A percentile compares a stretch with the other conserved stretches of the same genome.
These are phyloP conservation scores for Malurus melanocephalus DNA, from an alignment of 2,113 vertebrate species.

Conservation along the genomic window DNA sequence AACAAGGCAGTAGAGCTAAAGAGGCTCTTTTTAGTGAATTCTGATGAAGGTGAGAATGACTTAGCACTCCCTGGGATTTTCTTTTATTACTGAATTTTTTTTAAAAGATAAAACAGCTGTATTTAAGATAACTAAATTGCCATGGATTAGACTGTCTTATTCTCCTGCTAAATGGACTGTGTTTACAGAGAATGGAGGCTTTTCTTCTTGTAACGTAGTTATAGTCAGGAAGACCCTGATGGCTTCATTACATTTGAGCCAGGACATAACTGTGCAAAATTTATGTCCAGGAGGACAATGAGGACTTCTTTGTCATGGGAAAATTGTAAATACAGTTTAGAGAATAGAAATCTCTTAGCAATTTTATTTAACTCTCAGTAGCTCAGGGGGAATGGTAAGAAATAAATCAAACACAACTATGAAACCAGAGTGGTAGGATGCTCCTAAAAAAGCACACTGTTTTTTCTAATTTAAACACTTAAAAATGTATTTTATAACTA, in stretches of 20 bases:
- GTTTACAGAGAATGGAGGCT: neutral
- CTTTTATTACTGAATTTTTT: neutral
- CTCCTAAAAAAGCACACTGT: neutral
- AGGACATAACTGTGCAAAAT: neutral
- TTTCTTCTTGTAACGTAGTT: constrained; percentile 11
- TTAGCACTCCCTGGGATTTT: neutral
- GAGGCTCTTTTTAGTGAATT: constrained; percentile 1
- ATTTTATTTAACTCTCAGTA: neutral
- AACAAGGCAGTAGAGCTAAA: neutral
- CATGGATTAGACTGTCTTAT: neutral
- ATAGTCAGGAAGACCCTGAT: constrained; percentile 3
- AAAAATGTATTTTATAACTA: neutral
- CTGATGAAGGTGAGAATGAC: constrained; percentile 4
- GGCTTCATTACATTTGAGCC: neutral
- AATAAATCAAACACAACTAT: neutral
- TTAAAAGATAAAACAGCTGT: neutral
- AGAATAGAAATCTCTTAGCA: neutral
- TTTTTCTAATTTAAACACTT: neutral
- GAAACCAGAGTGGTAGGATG: neutral
- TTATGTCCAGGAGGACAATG: neutral
- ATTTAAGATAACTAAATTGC: constrained; percentile 15
- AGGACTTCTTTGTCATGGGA: neutral
- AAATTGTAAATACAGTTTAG: neutral
- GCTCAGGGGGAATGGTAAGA: neutral
- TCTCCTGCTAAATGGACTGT: neutral